These are phyloP conservation scores for Unio delphinus DNA, from an alignment of 2,888 invertebrate species.

Conservation along the genomic window DNA sequence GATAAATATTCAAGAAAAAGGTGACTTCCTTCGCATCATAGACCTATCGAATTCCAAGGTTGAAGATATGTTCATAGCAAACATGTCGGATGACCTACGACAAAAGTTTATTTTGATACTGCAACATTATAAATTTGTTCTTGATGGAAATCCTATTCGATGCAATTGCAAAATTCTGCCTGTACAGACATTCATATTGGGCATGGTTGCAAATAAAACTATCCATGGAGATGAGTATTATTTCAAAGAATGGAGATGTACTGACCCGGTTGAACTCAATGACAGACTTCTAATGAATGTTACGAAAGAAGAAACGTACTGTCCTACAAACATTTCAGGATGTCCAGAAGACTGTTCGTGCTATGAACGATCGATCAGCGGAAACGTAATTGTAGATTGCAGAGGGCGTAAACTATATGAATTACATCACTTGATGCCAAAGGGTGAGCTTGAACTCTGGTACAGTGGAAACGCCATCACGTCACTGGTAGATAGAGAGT, in stretches of 20 bases:
- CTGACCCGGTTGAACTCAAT: constrained; percentile 21
- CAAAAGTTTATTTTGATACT: constrained; percentile 6
- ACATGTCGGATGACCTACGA: no score
- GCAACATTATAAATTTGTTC: constrained; percentile 25
- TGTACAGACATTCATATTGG: constrained; percentile 14
- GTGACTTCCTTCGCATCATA: no score
- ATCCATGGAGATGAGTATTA: constrained; percentile 27
- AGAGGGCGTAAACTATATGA: constrained; percentile 8
- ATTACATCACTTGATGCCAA: constrained; percentile 23
- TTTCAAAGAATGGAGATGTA: constrained; percentile 33
- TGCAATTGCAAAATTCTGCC: constrained; percentile 31
- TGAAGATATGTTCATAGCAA: no score
- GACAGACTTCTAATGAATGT: constrained; percentile 17
- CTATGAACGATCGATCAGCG: constrained; percentile 16
- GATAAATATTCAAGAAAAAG: no score
- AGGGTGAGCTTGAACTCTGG: constrained; percentile 33
- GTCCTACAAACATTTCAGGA: constrained; percentile 4
- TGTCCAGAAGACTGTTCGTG: constrained; percentile 35
- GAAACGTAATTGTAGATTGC: constrained; percentile 35
- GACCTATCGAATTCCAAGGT: no score
- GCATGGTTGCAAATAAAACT: not conserved
- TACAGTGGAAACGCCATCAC: constrained; percentile 39
- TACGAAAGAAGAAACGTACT: constrained; percentile 23
- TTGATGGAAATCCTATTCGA: constrained; percentile 18
- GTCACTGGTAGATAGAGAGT: constrained; percentile 3